Base-by-base conservation (phyloP, 2,888 invertebrate genomes). In the Callyntrura guangdongensis region DNA sequence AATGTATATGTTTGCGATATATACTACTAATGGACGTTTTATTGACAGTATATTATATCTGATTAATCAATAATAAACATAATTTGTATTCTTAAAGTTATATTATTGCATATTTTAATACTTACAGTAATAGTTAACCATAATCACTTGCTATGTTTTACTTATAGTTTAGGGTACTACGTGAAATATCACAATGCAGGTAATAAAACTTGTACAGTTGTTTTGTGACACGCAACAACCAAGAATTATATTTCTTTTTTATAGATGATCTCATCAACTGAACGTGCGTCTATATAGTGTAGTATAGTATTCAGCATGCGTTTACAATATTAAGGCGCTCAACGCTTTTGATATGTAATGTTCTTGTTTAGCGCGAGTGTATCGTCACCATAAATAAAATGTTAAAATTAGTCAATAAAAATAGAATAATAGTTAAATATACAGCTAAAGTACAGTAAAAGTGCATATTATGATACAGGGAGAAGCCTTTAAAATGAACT, bases 101-200 rank as follows among this genome's bases (percentile, higher is more conserved):
- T 82, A 67, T 45, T 83, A 83, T 83, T 83, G 67, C 67, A 67
- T 83, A 64, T 45, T 72, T 3, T 36, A 74, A 49, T 74, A 22
- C 27, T 69, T 69, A 53, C 17, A 61, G 12, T 61, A 61, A 8
- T 61, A 47, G 22, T 74, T 20, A 74, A 11, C 49, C 25, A 74
- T 49, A 2, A 67, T 67, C 12, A 27, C 67, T 67, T 17, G 11
- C 53, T 53, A 67, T 5, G 25, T 9, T 67, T 84, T 11, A 64
- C 27, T 84, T 85, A 89, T 53, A 64, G 12, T n/a, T 22, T 69
- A 47, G 72, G 45, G 47, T 4, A 74, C 86, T 90, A 91, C 81
- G 72, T 91, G 91, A 69, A 91, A 91, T 91, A 91, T 91, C 91
- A 91, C 91, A 91, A 88, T 88, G 85, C 61, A 91, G 91, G 91